Base-by-base conservation (phyloP, 2,113 vertebrate species). In the Oreotrochilus melanogaster region DNA sequence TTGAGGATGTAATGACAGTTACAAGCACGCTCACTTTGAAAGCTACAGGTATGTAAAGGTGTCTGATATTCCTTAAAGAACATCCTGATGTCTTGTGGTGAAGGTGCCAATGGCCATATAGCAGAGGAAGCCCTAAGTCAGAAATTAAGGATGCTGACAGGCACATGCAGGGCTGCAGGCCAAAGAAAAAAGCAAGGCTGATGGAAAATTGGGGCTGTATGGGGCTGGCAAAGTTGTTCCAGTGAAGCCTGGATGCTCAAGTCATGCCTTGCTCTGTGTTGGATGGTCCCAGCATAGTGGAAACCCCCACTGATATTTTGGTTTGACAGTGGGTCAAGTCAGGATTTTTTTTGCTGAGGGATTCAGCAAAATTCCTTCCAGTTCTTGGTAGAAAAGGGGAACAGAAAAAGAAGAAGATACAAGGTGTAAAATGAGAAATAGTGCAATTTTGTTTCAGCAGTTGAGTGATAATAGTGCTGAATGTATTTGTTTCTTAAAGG, bases 181-280 rank as follows among this genome's bases (percentile, higher is more conserved):
- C 14, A 21, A 50, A 22, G 15, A 11, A 8, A 22, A 14, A 13
- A 12, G 0, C 39, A 16, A 10, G 8, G 1, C 25, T 42, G 6
- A 31, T 33, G 22, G 30, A 48, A 31, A 51, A 7, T 28, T 10
- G 39, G 57, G 42, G 7, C 13, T 35, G 30, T 9, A 47, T 5
- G 48, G 35, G 6, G 3, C 45, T 54, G 67, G 33, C 54, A 65
- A 0, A 35, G 42, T 28, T 42, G 27, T 4, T 42, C 23, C 7
- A 4, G 6, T 9, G 33, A 25, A 54, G 5, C 1, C 0, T 8
- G 69, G 9, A 0, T 2, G 28, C 10, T 37, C 45, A 61, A 42
- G n/a, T 35, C 7, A 0, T 83, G 27, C 11, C 5, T 50, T 21
- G 21, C 22, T 39, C 39, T 18, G 1, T 7, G 37, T 35, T 4